These are phyloP conservation scores for Calliopum simillimum DNA, from an alignment of 2,888 invertebrate species.

Conservation along the genomic window DNA sequence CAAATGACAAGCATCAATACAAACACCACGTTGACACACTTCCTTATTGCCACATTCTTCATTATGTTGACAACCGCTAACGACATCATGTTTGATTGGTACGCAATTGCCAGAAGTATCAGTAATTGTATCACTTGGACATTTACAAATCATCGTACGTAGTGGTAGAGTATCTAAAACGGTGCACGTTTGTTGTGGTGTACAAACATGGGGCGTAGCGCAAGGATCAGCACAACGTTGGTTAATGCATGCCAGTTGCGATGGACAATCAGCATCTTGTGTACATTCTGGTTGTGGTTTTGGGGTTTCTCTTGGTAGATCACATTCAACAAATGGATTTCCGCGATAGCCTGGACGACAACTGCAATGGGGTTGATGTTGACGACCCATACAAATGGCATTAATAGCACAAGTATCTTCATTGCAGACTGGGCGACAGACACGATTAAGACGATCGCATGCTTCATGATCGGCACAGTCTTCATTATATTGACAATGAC, in stretches of 20 bases:
- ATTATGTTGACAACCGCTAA: constrained; percentile 76
- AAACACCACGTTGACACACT: constrained; percentile 80
- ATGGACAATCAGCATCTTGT: constrained; percentile 81
- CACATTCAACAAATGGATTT: constrained; percentile 81
- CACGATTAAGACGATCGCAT: constrained; percentile 84
- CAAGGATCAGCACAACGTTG: constrained; percentile 84
- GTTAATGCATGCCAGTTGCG: constrained; percentile 82
- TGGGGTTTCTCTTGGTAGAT: constrained; percentile 66
- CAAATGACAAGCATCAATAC: constrained; percentile 82
- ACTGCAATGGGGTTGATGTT: constrained; percentile 82
- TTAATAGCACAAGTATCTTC: constrained; percentile 83
- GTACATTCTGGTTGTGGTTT: constrained; percentile 74
- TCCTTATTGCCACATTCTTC: constrained; percentile 81
- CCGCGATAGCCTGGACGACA: constrained; percentile 82
- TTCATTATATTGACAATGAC: constrained; percentile 88
- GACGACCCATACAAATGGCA: constrained; percentile 80
- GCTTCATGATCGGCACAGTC: constrained; percentile 88
- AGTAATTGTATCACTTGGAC: constrained; percentile 83
- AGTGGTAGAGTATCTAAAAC: constrained; percentile 83
- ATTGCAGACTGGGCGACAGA: constrained; percentile 85
- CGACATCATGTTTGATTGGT: constrained; percentile 70
- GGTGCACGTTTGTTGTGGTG: constrained; percentile 81
- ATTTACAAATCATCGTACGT: constrained; percentile 87
- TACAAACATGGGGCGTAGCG: constrained; percentile 77
- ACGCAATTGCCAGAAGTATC: constrained; percentile 81